Conservation (phyloP, 2,888 invertebrate species). For the Epinotia nisella region DNA sequence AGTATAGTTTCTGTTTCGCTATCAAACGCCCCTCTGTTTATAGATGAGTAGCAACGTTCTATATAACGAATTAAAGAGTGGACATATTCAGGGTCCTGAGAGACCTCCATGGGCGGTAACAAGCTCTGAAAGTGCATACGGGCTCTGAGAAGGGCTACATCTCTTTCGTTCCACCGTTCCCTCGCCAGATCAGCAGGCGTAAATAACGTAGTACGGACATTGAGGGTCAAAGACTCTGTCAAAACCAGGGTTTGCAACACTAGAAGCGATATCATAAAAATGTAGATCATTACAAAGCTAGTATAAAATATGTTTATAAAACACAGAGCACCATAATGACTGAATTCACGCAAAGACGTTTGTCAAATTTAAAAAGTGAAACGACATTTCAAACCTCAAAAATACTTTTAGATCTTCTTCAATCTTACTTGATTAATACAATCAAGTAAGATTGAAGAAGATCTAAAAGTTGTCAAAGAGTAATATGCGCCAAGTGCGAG, state of each 20-base stretch:
- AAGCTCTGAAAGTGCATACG: slow-evolving; percentile 65
- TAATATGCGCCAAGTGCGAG: too few species aligned
- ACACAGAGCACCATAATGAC: slow-evolving; percentile 53
- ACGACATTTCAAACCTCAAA: background rate
- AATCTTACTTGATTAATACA: too few species aligned
- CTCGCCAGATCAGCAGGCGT: slow-evolving; percentile 55
- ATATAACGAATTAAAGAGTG: slow-evolving; percentile 62
- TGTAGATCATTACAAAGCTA: slow-evolving; percentile 55
- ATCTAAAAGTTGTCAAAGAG: too few species aligned
- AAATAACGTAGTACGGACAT: slow-evolving; percentile 74
- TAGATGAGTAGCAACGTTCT: slow-evolving; percentile 55
- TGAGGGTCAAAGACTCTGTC: slow-evolving; percentile 48
- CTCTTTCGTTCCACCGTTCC: slow-evolving; percentile 58
- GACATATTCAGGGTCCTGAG: slow-evolving; percentile 60
- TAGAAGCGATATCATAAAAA: slow-evolving; percentile 51
- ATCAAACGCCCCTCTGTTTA: slow-evolving; percentile 59
- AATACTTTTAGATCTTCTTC: too few species aligned
- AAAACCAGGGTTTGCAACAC: slow-evolving; percentile 9
- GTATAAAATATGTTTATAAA: slow-evolving; percentile 71
- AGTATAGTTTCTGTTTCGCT: slow-evolving; percentile 57
- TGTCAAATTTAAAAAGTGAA: background rate
- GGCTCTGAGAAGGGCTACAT: slow-evolving; percentile 62
- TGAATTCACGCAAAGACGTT: slow-evolving; percentile 17
- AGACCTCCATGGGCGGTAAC: slow-evolving; percentile 60
- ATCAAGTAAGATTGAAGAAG: background rate